A percentile compares a stretch with the other conserved stretches of the same genome.
Evolutionary conservation across 2,113 vertebrate genomes (phyloP).

Genomic region (Psilopogon haemacephalus): DNA sequence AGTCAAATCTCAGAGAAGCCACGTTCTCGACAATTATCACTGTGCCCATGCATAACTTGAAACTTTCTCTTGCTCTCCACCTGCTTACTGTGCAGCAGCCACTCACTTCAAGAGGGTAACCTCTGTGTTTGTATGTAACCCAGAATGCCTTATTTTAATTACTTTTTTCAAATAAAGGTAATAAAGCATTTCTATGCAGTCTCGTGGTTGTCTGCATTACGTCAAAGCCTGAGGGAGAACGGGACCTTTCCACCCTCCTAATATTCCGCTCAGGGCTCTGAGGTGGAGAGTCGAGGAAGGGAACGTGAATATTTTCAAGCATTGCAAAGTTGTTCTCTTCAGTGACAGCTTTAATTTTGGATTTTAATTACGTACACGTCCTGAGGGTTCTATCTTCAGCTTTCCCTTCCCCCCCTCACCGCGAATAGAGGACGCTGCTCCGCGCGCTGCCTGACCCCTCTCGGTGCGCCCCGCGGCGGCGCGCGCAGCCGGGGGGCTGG

Average conservation of each 20-base stretch:
- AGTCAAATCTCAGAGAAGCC: background rate
- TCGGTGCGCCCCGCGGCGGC: background rate
- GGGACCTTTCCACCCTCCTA: fast-evolving
- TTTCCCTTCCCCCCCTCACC: background rate
- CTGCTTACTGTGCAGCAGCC: background rate
- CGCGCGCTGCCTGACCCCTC: background rate
- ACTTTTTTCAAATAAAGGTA: background rate
- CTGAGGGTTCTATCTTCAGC: fast-evolving
- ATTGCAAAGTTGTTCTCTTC: background rate
- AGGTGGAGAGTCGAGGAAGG: too few relatives aligned
- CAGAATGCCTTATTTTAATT: slow-evolving; percentile 8
- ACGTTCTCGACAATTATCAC: background rate
- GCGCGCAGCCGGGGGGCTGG: background rate
- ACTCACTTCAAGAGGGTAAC: background rate
- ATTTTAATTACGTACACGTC: too few relatives aligned
- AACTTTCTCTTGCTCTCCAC: background rate
- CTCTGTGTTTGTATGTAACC: background rate
- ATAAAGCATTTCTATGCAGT: slow-evolving; percentile 33
- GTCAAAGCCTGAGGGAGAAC: background rate
- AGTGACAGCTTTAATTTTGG: too few relatives aligned
- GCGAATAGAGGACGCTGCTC: too few relatives aligned
- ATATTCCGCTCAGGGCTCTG: fast-evolving
- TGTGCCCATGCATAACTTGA: background rate
- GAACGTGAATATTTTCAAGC: too few relatives aligned
- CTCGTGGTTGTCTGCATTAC: background rate